These are phyloP conservation scores for Prolemur simus DNA, from an alignment of 2,113 vertebrate species.

Conservation along the genomic window DNA sequence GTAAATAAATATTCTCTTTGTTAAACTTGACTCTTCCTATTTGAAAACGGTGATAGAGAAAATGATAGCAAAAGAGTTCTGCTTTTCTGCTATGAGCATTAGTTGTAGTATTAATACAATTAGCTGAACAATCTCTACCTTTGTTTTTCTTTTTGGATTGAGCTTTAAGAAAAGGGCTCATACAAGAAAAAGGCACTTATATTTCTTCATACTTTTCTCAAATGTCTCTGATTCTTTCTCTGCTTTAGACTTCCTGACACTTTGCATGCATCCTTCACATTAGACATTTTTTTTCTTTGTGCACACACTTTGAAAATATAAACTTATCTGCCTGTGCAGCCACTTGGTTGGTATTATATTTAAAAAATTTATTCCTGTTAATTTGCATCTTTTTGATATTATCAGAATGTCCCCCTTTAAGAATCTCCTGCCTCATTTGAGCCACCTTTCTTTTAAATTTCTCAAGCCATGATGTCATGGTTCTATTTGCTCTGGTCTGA, in stretches of 20 bases:
- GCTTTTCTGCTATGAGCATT: not conserved
- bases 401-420: not conserved
- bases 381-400: constrained; percentile 7
- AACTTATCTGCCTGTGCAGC: not conserved
- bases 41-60: not conserved
- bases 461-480: not conserved
- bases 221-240: not conserved
- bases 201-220: not conserved
- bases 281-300: not conserved
- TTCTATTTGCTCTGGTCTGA: constrained; percentile 20
- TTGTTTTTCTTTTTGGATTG: not conserved
- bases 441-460: not conserved
- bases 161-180: not conserved
- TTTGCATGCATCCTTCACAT: not conserved
- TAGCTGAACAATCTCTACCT: not conserved
- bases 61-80: not conserved
- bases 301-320: not conserved
- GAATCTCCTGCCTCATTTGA: not conserved
- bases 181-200: not conserved
- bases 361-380: not conserved
- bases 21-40: not conserved
- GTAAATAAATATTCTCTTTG: not conserved
- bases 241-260: not conserved
- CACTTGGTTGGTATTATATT: not conserved
- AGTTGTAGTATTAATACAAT: not conserved